phyloP scores from a whole-genome alignment of 2,113 vertebrate genomes.

The Acrocephalus kingi region DNA sequence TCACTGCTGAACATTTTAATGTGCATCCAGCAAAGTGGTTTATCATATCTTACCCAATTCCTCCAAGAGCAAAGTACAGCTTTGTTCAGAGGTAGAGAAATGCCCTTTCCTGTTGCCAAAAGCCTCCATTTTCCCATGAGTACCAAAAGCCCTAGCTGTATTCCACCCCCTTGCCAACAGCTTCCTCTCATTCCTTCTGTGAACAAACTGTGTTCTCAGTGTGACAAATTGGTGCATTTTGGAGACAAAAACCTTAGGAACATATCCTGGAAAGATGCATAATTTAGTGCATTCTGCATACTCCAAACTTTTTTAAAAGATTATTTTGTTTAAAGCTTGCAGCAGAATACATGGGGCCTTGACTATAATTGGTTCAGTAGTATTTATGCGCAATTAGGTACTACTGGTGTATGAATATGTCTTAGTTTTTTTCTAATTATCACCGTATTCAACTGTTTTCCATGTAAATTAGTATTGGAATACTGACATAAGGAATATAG shows the following conservation, averaged over 20 bases:
- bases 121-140: neutral
- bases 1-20: neutral
- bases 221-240: neutral
- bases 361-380: neutral
- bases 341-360: constrained; percentile 7
- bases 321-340: neutral
- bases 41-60: neutral
- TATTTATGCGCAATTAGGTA: neutral
- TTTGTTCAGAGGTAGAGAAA: neutral
- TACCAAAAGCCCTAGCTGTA: neutral
- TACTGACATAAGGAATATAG: neutral
- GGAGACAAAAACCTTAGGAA: neutral
- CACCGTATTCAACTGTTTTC: constrained; percentile 32
- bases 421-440: neutral
- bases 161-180: neutral
- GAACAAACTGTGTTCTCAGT: neutral
- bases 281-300: neutral
- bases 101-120: neutral
- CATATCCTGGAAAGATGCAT: neutral
- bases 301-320: neutral
- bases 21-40: neutral
- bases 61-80: neutral
- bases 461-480: neutral
- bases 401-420: constrained; percentile 2
- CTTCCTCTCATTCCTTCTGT: neutral